A percentile compares a stretch with the other conserved stretches of the same genome.
Conservation (phyloP, 37 sponge, comb jelly and placozoan genomes). For the Halichondria panicea region DNA sequence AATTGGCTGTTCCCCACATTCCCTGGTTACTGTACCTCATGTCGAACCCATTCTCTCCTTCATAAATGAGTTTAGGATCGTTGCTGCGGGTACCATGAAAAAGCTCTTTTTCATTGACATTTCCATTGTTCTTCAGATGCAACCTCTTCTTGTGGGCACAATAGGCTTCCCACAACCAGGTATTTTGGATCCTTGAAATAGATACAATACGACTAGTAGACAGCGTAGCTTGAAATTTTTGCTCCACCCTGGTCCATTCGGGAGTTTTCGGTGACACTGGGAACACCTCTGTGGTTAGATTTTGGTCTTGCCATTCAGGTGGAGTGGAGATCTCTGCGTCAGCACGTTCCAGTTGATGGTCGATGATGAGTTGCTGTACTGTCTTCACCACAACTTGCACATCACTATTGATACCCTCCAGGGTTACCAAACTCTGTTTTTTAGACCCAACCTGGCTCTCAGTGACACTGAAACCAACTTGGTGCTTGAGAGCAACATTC, state of each 20-base stretch:
- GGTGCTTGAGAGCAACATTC: background rate
- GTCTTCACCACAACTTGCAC: conserved; percentile 10
- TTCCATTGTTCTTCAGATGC: conserved; percentile 57
- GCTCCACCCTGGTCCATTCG: conserved; percentile 54
- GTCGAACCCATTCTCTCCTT: conserved; percentile 82
- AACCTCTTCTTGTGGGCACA: conserved; percentile 47
- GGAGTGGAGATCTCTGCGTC: conserved; percentile 13
- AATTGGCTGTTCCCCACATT: conserved; percentile 86
- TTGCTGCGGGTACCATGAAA: conserved; percentile 84
- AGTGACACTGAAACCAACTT: too few species aligned
- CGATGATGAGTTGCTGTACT: conserved; percentile 32
- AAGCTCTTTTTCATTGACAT: conserved; percentile 64
- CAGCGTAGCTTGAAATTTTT: conserved; percentile 56
- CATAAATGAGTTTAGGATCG: conserved; percentile 66
- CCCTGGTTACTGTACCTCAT: conserved; percentile 67
- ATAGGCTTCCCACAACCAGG: conserved; percentile 78
- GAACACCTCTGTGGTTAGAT: conserved; percentile 34
- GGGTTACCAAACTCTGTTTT: conserved; percentile 4
- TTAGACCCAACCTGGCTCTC: too few species aligned
- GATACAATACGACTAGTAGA: conserved; percentile 1
- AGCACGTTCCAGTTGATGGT: conserved; percentile 14
- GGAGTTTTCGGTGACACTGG: conserved; percentile 15
- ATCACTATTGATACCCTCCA: conserved; percentile 14
- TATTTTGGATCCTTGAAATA: conserved; percentile 76
- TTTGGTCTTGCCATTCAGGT: conserved; percentile 53